Evolutionary conservation across 2,888 invertebrate genomes (phyloP).

Genomic region (Drosophila eohydei): DNA sequence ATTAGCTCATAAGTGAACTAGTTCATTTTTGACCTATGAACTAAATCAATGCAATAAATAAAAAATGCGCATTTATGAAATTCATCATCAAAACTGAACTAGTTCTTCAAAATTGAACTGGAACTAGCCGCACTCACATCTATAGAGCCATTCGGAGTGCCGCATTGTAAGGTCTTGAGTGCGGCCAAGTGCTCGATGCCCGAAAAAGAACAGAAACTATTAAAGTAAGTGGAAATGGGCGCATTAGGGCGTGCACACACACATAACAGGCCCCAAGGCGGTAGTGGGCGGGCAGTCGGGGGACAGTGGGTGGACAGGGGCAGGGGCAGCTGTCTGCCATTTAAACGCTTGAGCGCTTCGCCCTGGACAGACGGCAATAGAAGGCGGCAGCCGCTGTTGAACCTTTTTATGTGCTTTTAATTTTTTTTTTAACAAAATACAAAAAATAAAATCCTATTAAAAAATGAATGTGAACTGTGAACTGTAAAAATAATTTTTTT

Average conservation of each 20-base stretch:
- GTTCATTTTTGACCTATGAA: background rate
- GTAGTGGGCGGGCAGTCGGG: too few relatives aligned
- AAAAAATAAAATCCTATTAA: constrained; percentile 8
- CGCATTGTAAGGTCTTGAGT: constrained; percentile 35
- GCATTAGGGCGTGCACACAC: constrained; percentile 60
- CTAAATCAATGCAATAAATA: background rate
- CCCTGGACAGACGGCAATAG: constrained; percentile 36
- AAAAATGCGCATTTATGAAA: background rate
- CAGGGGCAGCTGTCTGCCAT: constrained; percentile 17
- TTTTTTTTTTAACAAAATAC: constrained; percentile 37
- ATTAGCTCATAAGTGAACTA: background rate
- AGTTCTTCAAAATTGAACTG: background rate
- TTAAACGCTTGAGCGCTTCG: constrained; percentile 40
- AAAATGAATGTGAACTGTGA: constrained; percentile 5
- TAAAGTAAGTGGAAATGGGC: constrained; percentile 78
- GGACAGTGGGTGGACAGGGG: too few relatives aligned
- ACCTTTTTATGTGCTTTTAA: constrained; percentile 70
- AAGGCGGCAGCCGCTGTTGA: constrained; percentile 43
- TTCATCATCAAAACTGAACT: background rate
- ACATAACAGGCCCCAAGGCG: constrained; percentile 25
- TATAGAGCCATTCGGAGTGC: constrained; percentile 50
- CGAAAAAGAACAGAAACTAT: constrained; percentile 62
- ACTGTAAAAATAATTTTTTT: constrained; percentile 7
- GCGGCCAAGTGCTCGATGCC: constrained; percentile 47
- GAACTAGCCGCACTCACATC: constrained; percentile 11